Evolutionary conservation across 2,888 invertebrate genomes (phyloP).

Genomic region (Alloscopus bannaensis): DNA sequence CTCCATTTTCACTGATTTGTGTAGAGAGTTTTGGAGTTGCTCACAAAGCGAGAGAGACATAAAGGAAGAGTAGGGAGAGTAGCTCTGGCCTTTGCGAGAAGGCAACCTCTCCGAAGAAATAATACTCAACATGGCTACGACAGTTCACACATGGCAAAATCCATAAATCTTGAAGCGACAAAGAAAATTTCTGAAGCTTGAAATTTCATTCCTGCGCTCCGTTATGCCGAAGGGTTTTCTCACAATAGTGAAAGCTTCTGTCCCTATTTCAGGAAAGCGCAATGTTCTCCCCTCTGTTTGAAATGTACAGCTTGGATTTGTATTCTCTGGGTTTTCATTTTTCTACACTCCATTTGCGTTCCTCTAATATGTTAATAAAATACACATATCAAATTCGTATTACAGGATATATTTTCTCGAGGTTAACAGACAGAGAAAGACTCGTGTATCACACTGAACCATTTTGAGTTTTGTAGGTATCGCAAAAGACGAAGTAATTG

Average conservation of each 20-base stretch:
- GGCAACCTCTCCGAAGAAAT: constrained; percentile 20
- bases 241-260: neutral
- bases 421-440: no score
- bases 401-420: no score
- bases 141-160: constrained; percentile 39
- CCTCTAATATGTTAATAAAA: no score
- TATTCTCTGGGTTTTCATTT: no score
- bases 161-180: constrained; percentile 49
- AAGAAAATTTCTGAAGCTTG: constrained; percentile 42
- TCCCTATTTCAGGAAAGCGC: neutral
- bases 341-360: no score
- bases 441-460: no score
- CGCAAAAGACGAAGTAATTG: no score
- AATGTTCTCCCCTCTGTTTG: no score
- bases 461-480: no score
- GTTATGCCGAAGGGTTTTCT: neutral
- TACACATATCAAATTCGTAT: no score
- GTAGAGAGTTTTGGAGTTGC: constrained; percentile 28
- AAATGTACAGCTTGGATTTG: no score
- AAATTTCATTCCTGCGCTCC: constrained; percentile 30
- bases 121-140: constrained; percentile 37
- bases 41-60: no score
- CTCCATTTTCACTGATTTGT: constrained; percentile 33
- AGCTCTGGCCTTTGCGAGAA: neutral
- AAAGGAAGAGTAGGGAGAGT: neutral